Conservation (phyloP, 1,140 invertebrate species). For the Acromyrmex charruanus region DNA sequence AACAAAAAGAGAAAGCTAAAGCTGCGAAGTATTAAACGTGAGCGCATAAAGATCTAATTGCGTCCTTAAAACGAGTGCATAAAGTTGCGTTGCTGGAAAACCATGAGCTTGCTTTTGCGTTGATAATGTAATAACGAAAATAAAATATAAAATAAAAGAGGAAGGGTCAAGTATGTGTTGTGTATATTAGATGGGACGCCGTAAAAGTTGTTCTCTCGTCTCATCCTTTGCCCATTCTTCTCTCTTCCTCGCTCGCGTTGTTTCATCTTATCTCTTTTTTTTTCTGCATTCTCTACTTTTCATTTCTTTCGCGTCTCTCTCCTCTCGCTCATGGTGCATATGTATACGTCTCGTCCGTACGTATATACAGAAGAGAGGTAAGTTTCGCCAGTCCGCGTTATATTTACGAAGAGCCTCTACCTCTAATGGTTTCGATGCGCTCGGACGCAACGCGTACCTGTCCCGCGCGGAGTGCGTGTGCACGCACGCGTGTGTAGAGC, state of each 20-base stretch:
- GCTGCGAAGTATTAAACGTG: not conserved
- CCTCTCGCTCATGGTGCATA: not conserved
- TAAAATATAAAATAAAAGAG: slow-evolving; percentile 38
- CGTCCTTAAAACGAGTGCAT: not conserved
- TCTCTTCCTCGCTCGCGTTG: not conserved
- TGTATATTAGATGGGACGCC: slow-evolving; percentile 17
- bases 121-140: slow-evolving; percentile 22
- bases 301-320: slow-evolving; percentile 30
- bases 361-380: slow-evolving; percentile 47
- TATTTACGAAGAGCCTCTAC: slow-evolving; percentile 81
- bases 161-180: slow-evolving; percentile 58
- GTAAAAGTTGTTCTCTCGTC: slow-evolving; percentile 12
- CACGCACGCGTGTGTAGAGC: slow-evolving; percentile 52
- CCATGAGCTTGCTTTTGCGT: too few species aligned
- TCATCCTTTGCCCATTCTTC: not conserved
- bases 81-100: slow-evolving; percentile 34
- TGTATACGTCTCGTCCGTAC: not conserved
- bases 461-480: slow-evolving; percentile 44
- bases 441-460: slow-evolving; percentile 77
- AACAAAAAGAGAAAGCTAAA: not conserved
- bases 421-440: slow-evolving; percentile 84
- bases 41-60: slow-evolving; percentile 27
- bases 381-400: slow-evolving; percentile 76
- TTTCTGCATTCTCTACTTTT: slow-evolving; percentile 26
- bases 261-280: not conserved